Base-by-base conservation (phyloP, 2,888 invertebrate species). In the Corbicula japonica region DNA sequence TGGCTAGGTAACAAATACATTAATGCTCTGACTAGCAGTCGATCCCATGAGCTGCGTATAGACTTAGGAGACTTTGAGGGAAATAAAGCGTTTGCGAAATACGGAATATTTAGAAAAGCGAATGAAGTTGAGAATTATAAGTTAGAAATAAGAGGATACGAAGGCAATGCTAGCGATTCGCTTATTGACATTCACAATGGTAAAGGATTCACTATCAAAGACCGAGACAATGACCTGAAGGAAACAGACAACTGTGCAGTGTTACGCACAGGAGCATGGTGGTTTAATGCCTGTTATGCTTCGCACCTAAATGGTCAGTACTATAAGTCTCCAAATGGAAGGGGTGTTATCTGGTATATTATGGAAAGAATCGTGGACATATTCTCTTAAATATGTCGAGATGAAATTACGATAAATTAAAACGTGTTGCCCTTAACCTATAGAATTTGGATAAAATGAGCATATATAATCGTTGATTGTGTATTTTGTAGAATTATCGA, bases 241-340 rank as follows among this genome's bases (percentile, higher is more conserved):
- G 10, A 2, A 6, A 2, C 26, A 4, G 32, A 18, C 0, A 78
- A 73, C n/a, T 88, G 88, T 71, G 81, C 87, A 4, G 26, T 35
- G 12, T 8, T 21, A 26, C 87, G 54, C 58, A 86, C 80, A 75
- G 90, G 89, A 5, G 89, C 78, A 1, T 90, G 89, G 88, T 90
- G 89, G 90, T 89, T 88, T 63, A 84, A 78, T 30, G 76, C 65
- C 26, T 90, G 90, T 72, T 88, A 89, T 58, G 56, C 72, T 1
- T 79, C 90, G 3, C 91, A 92, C 78, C 78, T 92, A 30, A 92
- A 92, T 62, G 92, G 91, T 3, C 63, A 85, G 1, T 91, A 90
- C 21, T 38, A 34, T 38, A 28, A 38, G 6, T 26, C n/a, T 4
- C 21, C 21, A 15, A 52, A 23, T 28, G 44, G 34, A 23, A 28